Percentiles rank a stretch among this genome's conserved stretches.
Conservation (phyloP, 2,113 vertebrate genomes). For the Erythrolamprus reginae region DNA sequence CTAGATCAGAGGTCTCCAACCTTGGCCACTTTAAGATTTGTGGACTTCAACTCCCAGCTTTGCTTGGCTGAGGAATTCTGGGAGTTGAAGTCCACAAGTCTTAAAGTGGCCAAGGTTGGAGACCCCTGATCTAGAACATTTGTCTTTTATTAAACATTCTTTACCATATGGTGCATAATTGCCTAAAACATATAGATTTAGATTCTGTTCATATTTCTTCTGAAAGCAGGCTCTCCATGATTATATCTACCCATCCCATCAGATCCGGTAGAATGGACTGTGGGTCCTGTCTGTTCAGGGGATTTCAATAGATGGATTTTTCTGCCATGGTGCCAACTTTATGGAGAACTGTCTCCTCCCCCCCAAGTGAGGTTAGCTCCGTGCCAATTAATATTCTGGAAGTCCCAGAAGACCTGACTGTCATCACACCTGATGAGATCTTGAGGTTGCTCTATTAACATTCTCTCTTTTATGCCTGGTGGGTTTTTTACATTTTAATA, state of each 20-base stretch:
- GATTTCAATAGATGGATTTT: neutral
- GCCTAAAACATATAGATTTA: neutral
- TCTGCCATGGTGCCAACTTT: neutral
- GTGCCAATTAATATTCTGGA: neutral
- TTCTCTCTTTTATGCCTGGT: neutral
- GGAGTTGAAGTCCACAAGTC: too few species aligned
- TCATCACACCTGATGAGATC: neutral
- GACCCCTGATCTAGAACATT: neutral
- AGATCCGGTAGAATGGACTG: neutral
- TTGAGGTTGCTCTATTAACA: neutral
- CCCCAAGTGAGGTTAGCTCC: neutral
- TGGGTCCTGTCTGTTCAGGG: neutral
- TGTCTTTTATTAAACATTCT: neutral
- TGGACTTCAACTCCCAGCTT: too few species aligned
- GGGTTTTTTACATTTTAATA: neutral
- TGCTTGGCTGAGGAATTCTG: too few species aligned
- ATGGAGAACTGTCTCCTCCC: neutral
- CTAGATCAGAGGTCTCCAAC: too few species aligned
- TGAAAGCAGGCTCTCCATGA: neutral
- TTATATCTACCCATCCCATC: neutral
- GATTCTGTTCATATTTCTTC: neutral
- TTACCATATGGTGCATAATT: constrained; percentile 1
- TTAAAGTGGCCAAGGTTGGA: too few species aligned
- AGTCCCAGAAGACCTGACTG: neutral
- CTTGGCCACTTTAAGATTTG: too few species aligned